These are phyloP conservation scores for Nebria salina DNA, from an alignment of 2,888 invertebrate species.

Conservation along the genomic window DNA sequence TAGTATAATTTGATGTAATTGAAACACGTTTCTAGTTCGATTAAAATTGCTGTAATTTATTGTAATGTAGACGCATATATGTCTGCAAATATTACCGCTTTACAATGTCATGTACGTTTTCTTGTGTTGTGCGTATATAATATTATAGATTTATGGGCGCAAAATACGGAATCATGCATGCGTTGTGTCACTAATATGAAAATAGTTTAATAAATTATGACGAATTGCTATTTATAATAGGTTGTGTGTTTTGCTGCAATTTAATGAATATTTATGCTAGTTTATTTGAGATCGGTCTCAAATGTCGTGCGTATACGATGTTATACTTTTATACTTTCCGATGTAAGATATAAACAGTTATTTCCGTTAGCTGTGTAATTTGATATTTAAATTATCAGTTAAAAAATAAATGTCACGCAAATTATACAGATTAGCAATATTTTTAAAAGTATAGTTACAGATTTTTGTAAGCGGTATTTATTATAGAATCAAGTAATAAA, in stretches of 20 bases:
- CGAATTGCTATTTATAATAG: not conserved
- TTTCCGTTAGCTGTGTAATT: no score
- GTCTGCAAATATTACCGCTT: not conserved
- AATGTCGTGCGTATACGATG: no score
- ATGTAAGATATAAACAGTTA: no score
- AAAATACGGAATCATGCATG: not conserved
- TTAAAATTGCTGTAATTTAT: not conserved
- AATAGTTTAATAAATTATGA: not conserved
- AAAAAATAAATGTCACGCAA: no score
- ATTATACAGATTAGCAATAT: no score
- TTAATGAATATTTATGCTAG: not conserved
- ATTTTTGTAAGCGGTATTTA: no score
- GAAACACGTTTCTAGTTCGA: not conserved
- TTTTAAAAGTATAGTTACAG: no score
- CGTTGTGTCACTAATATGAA: not conserved
- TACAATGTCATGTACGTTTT: not conserved
- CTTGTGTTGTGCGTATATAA: not conserved
- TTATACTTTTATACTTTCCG: no score
- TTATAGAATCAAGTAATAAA: no score
- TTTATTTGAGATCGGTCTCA: no score
- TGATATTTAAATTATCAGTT: no score
- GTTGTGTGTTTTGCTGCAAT: not conserved
- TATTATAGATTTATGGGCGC: not conserved
- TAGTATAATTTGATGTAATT: not conserved
- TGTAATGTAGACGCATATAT: not conserved